Base-by-base conservation (phyloP, 2,797 vertebrate species). In the Sebastes cheni region DNA sequence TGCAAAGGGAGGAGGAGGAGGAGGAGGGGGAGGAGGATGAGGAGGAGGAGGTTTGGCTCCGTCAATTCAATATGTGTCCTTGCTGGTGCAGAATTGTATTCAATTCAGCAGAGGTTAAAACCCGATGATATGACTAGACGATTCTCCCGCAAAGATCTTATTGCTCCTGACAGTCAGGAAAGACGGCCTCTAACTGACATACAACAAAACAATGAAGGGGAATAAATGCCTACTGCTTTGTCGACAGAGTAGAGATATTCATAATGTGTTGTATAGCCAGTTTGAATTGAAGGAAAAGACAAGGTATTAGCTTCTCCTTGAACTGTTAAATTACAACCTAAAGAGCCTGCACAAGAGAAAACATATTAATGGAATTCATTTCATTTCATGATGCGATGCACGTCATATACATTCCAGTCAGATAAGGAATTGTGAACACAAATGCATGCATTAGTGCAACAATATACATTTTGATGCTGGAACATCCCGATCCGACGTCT, bases 31-130 rank as follows among this genome's bases (percentile, higher is more conserved):
- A 69, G 71, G 61, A 72, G 68, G 22, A 69, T 58, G 64, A 72
- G 68, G 22, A 50, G 73, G 42, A 69, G 71, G 61, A 72, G 68
- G 22, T 61, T 80, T 84, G 84, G 83, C 86, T 91, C 27, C 4
- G 89, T 92, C 89, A 82, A 65, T 91, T 89, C 67, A 89, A 85
- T 89, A 81, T 27, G 74, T 77, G 83, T 88, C 84, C 77, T 86
- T 89, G 36, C 75, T 62, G 72, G 27, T 85, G 70, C 67, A 56
- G 75, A 68, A 85, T 72, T 12, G 55, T 70, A 86, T 87, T 90
- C 71, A 77, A 79, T 85, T 75, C 66, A 82, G 72, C 79, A 75
- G 73, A 90, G 88, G 88, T 89, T 88, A 90, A 91, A 88, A 69
- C 72, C 75, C 3, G 34, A 77, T 84, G 70, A 91, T 90, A 71